These are phyloP conservation scores for Nebria salina DNA, from an alignment of 2,888 invertebrate genomes.

Conservation along the genomic window DNA sequence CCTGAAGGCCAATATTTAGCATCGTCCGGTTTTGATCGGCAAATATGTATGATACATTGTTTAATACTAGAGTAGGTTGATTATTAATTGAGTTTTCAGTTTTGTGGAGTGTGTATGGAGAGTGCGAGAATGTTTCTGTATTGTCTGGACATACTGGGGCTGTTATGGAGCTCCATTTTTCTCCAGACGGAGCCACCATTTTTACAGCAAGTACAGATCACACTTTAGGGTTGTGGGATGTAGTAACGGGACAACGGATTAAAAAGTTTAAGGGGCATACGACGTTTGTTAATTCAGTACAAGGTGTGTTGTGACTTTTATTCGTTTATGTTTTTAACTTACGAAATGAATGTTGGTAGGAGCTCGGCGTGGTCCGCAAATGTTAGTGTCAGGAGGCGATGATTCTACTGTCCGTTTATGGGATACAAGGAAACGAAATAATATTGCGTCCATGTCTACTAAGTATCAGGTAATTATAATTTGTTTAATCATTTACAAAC, in stretches of 20 bases:
- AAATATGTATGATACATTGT: constrained; percentile 80
- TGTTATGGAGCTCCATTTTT: constrained; percentile 91
- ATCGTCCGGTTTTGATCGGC: constrained; percentile 94
- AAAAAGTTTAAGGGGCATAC: constrained; percentile 89
- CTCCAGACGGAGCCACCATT: constrained; percentile 83
- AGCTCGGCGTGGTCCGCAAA: constrained; percentile 87
- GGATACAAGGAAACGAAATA: constrained; percentile 91
- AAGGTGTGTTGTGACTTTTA: constrained; percentile 60
- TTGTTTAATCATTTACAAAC: not conserved
- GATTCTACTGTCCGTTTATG: constrained; percentile 92
- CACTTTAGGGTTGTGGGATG: constrained; percentile 95
- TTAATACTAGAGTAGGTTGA: not conserved
- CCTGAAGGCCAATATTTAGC: constrained; percentile 95
- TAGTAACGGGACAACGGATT: constrained; percentile 85
- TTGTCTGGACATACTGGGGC: constrained; percentile 96
- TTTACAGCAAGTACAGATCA: constrained; percentile 95
- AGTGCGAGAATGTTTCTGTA: constrained; percentile 95
- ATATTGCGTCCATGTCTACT: constrained; percentile 76
- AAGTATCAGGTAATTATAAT: constrained; percentile 68
- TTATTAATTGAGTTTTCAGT: constrained; percentile 65
- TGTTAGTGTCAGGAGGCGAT: constrained; percentile 93
- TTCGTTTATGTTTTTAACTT: constrained; percentile 7
- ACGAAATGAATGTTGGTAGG: constrained; percentile 60
- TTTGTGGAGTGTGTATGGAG: constrained; percentile 97
- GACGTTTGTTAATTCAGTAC: constrained; percentile 78